Base-by-base conservation (phyloP, 1,140 invertebrate species). In the Caenorhabditis brenneri region DNA sequence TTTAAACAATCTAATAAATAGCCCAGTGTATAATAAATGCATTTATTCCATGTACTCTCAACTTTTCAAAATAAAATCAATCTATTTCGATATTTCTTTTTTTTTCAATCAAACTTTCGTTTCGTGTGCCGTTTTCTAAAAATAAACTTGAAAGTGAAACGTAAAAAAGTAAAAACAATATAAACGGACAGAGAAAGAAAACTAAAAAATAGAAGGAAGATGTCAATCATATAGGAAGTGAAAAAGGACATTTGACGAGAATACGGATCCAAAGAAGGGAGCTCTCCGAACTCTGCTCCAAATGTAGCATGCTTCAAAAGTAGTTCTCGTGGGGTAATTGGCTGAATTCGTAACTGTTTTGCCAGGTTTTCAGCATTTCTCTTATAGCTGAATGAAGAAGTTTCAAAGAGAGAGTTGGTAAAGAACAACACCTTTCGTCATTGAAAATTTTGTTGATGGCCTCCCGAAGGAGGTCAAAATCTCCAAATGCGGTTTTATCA, bases 401-500 rank as follows among this genome's bases (percentile, higher is more conserved):
- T 51, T 19, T 19, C 1, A 0, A 51, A 51, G n/a, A n/a, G 3
- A 51, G 1, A 1, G 5, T 42, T 42, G 12, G 12, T 42, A 42
- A 12, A 42, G 12, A 42, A 42, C 5, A 6, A 24, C n/a, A 86
- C 85, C 49, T 83, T 15, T 46, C 5, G 49, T 86, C 74, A 27
- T 36, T 60, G n/a, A 86, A 36, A 69, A 86, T 46, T 15, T 69
- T 49, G 15, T 12, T 4, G 9, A 86, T 4, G 0, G 85, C 39
- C 19, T 51, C 48, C 16, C 36, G 19, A 3, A 86, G 5, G 2
- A 42, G 16, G 12, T 86, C 24, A 16, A 27, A 33, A 33, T 79
- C 22, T 27, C 51, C 48, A 22, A 86, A 58, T 0, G 60, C 31
- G n/a, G 36, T n/a, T 48, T 86, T 86, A 3, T 86, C 16, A n/a